A percentile compares a stretch with the other conserved stretches of the same genome.
These are phyloP conservation scores for Arizona elegans DNA, from an alignment of 2,113 vertebrate species.

Conservation along the genomic window DNA sequence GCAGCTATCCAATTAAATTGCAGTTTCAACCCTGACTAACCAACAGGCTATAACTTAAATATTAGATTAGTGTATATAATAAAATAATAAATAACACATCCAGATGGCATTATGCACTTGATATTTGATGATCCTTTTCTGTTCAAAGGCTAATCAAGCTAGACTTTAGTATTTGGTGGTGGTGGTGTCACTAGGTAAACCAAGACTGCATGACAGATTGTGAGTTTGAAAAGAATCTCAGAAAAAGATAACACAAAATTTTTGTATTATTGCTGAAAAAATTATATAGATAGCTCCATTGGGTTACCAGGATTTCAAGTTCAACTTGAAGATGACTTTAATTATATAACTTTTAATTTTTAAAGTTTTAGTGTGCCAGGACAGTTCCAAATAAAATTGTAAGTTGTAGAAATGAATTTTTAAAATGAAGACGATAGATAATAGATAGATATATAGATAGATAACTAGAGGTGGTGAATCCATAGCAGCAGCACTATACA, in stretches of 20 bases:
- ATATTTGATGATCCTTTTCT: neutral
- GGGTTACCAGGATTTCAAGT: neutral
- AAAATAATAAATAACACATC: neutral
- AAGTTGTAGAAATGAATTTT: neutral
- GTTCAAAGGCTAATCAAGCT: neutral
- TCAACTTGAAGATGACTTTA: neutral
- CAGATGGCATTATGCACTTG: neutral
- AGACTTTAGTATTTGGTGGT: neutral
- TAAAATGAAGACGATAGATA: neutral
- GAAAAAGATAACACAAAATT: neutral
- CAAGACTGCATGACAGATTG: neutral
- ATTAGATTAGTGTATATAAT: neutral
- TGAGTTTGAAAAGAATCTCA: neutral
- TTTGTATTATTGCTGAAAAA: neutral
- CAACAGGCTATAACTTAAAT: neutral
- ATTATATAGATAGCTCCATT: neutral
- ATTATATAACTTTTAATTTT: neutral
- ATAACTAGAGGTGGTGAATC: neutral
- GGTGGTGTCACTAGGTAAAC: neutral
- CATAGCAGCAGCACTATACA: neutral
- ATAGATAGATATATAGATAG: neutral
- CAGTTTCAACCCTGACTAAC: neutral
- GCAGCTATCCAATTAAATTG: neutral
- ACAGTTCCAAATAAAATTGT: neutral
- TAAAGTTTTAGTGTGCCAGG: neutral